Evolutionary conservation across 1,140 invertebrate species (phyloP), one percentile per base, ranked within the genome.

Genomic region (Vanessa tameamea): DNA sequence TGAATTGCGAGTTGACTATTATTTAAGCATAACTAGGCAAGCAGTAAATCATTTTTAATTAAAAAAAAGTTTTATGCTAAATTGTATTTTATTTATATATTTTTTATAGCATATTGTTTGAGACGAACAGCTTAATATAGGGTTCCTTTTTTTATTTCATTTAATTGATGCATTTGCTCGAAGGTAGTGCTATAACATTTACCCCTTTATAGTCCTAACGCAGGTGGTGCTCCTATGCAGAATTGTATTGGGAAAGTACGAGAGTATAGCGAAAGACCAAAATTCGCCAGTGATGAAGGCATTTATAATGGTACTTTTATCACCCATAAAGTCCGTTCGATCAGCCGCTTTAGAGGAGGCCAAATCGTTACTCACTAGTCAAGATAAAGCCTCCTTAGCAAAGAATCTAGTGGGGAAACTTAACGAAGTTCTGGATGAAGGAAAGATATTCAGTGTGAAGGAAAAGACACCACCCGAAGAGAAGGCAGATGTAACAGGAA

Each of bases 141-240:
- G 37, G 37, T 43, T 43, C 7, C 37, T 7, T 61, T 61, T 15
- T 26, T 50, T 69, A 57, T 57, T 31, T 61, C 2, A 53, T 70
- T 71, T 71, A 11, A 3, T 69, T 48, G 68, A 15, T 70, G 64
- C 43, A 69, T 77, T 76, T 75, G 78, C 64, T 81, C 48, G 73
- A 78, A 69, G 79, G 77, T 86, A 68, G 77, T 83, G 73, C 87
- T 91, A 88, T 88, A 91, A 85, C 87, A 91, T 89, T 92, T 92
- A 92, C 89, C 85, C 88, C 89, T 91, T 91, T 90, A 91, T 89
- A 92, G 92, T 93, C 82, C 86, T 93, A 86, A 91, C 86, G 78
- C 87, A 89, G 86, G 88, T 93, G 83, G 89, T 87, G 85, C 80
- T 86, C 79, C 82, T 93, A 78, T 93, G 92, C 86, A 90, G 87